These are phyloP conservation scores for Patella ulyssiponensis DNA, from an alignment of 2,888 invertebrate genomes.

Conservation along the genomic window DNA sequence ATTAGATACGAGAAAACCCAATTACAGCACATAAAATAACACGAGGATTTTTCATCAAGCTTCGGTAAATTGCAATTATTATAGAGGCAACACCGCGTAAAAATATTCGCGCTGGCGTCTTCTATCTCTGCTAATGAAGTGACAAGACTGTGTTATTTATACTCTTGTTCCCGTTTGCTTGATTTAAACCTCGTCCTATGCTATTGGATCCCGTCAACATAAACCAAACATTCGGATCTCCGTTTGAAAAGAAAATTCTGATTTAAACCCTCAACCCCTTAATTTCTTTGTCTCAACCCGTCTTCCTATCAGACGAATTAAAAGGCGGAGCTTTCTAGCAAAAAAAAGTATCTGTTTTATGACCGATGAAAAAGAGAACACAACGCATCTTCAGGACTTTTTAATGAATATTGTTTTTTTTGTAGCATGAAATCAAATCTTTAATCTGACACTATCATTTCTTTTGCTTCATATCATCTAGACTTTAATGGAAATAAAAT, in stretches of 20 bases:
- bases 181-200: not conserved
- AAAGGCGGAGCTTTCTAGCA: not conserved
- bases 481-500: too few relatives aligned
- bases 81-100: slow-evolving; percentile 9
- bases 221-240: slow-evolving; percentile 1
- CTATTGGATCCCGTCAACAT: slow-evolving; percentile 13
- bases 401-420: too few relatives aligned
- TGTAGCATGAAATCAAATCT: too few relatives aligned
- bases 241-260: slow-evolving; percentile 5
- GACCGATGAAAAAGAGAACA: too few relatives aligned
- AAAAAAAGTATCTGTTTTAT: too few relatives aligned
- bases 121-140: slow-evolving; percentile 5
- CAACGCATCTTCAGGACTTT: too few relatives aligned
- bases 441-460: too few relatives aligned
- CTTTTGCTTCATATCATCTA: too few relatives aligned
- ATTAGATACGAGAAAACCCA: not conserved
- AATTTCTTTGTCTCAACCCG: slow-evolving; percentile 11
- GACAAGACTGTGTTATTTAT: slow-evolving; percentile 6
- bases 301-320: slow-evolving; percentile 11
- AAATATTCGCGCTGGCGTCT: not conserved
- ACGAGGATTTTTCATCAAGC: slow-evolving; percentile 10
- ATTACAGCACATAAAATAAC: slow-evolving; percentile 3
- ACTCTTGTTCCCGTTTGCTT: not conserved
- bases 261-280: slow-evolving; percentile 8
- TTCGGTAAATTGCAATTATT: slow-evolving; percentile 12